phyloP scores from a whole-genome alignment of 2,797 vertebrate genomes.

The Oophaga sylvatica region DNA sequence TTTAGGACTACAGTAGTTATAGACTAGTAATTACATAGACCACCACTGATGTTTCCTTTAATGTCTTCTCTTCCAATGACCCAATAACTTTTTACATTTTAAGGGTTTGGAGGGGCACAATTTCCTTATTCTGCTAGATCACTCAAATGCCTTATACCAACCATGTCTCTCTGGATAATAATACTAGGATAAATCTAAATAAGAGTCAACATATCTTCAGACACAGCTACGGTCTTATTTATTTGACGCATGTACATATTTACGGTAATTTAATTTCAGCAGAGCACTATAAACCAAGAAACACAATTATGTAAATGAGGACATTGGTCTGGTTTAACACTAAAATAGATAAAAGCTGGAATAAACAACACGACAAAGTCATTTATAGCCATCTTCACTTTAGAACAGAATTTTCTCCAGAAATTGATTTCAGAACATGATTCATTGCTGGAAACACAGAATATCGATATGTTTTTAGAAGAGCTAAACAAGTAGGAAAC shows the following conservation, averaged over 20 bases:
- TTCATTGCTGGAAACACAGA: constrained; percentile 13
- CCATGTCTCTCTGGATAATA: background rate
- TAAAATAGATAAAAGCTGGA: constrained; percentile 14
- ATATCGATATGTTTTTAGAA: constrained; percentile 25
- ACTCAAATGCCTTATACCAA: too few species aligned
- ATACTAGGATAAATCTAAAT: background rate
- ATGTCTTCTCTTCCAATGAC: too few species aligned
- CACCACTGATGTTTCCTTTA: too few species aligned
- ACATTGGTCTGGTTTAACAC: constrained; percentile 5
- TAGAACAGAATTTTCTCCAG: constrained; percentile 6
- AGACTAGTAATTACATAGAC: too few species aligned
- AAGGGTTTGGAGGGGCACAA: too few species aligned
- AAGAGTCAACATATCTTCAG: background rate
- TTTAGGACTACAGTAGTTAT: too few species aligned
- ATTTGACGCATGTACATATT: background rate
- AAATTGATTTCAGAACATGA: constrained; percentile 27
- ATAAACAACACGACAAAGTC: background rate
- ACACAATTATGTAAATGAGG: constrained; percentile 18
- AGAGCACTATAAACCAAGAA: background rate
- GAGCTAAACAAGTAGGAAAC: constrained; percentile 8
- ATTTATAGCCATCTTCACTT: constrained; percentile 20
- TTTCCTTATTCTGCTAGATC: too few species aligned
- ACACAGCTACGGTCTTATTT: background rate
- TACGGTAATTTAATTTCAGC: background rate
- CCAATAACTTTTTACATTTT: too few species aligned